Base-by-base conservation (phyloP, 2,888 invertebrate genomes). In the Drosophila emarginata region DNA sequence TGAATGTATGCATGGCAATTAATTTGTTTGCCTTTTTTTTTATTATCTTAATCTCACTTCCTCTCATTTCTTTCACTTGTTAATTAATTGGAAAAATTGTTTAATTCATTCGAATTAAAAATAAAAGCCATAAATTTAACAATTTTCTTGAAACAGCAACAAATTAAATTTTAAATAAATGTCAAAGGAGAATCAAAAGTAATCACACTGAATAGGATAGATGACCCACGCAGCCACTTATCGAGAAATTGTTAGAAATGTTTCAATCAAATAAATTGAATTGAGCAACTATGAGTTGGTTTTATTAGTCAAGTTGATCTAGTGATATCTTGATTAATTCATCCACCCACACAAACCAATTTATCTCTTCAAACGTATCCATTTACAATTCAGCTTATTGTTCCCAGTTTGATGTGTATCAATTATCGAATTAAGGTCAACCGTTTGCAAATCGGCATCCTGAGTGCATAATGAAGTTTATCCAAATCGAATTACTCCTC, bases 1-100 rank as follows among this genome's bases (percentile, higher is more conserved):
- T 60, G 58, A 61, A 75, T 75, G 75, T 79, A 72, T 81, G 77
- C 65, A 68, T 56, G 18, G 65, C 57, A 52, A 54, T 61, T 66
- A 75, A 77, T 68, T 37, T n/a, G n/a, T 37, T 32, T 32, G 32
- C 0, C 1, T 32, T 1, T 36, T 11, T 4, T 36, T 36, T 11
- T 28, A 28, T 28, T 28, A 28, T 28, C 28, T 6, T 6, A 4
- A 4, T 28, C 28, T 28, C 4, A 6, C 28, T 28, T 4, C 23
- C 3, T 36, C 36, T 37, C 37, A n/a, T n/a, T n/a, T n/a, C 2
- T n/a, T 37, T 37, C 37, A n/a, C 12, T 37, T 3, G 3, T 37
- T 37, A 1, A 37, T 37, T 37, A n/a, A 37, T 37, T 37, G 3
- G 37, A 37, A 37, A 37, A n/a, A 37, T n/a, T 1, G 12, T 37